Evolutionary conservation across 1,140 invertebrate species (phyloP), one percentile per base, ranked within the genome.

Genomic region (Elysia chlorotica): DNA sequence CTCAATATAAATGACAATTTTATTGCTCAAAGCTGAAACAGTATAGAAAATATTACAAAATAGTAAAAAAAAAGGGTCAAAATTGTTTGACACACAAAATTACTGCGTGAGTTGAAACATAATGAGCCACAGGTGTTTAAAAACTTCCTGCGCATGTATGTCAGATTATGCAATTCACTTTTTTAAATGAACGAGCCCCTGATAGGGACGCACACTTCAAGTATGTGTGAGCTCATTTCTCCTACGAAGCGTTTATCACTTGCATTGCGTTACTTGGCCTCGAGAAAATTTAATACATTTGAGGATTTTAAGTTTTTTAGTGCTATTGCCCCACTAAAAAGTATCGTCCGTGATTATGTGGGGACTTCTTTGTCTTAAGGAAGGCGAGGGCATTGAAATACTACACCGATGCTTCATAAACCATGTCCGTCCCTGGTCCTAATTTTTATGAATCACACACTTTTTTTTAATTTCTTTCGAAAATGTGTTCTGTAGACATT

Each of bases 261-360:
- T n/a, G 57, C 72, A 57, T 30, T 74, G 25, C 48, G 73, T 25
- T 74, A 62, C 56, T 53, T 74, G n/a, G 72, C 72, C 21, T 56
- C 72, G 59, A n/a, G 73, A 28, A n/a, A n/a, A n/a, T n/a, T n/a
- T n/a, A 57, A 69, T 63, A 53, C 56, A 38, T 73, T 73, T 66
- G 71, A 73, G 59, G 71, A 73, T 66, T 31, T 73, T 25, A 73
- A 73, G 62, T 73, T 73, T 33, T 6, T 65, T 17, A 65, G 2
- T 33, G 71, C 71, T 21, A 53, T 66, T 48, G 65, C 71, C 23
- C 59, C 62, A 31, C 71, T n/a, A 73, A 54, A n/a, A n/a, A n/a
- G n/a, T n/a, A n/a, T n/a, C n/a, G n/a, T n/a, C n/a, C n/a, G n/a
- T n/a, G n/a, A n/a, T n/a, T n/a, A n/a, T n/a, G n/a, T n/a, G n/a